Base-by-base conservation (phyloP, 2,888 invertebrate genomes). In the Allygus modestus region DNA sequence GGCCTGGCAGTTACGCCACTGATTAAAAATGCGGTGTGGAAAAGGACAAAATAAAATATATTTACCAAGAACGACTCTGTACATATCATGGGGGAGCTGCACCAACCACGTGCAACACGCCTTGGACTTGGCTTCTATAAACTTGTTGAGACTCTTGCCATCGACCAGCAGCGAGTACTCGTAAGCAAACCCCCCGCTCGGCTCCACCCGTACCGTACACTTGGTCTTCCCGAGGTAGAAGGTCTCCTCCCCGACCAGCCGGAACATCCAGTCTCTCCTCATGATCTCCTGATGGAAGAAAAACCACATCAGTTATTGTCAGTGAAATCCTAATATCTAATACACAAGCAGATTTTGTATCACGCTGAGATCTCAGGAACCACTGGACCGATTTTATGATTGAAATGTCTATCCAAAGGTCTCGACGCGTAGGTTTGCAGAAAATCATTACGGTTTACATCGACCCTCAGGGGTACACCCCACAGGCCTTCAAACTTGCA, bases 191-290 rank as follows among this genome's bases (percentile, higher is more conserved):
- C 94, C 94, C 88, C 92, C 92, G 37, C 92, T 90, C 15, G 94
- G 93, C 86, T 93, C 93, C 17, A 94, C 93, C 69, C 90, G 90
- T 81, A 94, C 92, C 20, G 89, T 88, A 87, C 93, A 93, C 81
- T 90, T 91, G 0, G 91, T 89, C 46, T 89, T 89, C 0, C 95
- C 95, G 61, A 97, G 92, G 61, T 91, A 92, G 89, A 98, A 96
- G 11, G 92, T 91, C 90, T 98, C 97, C 87, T 94, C 94, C 0
- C 98, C 98, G 0, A 98, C 97, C 71, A 98, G 90, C 88, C 96
- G 96, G 90, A 98, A 98, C 97, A 98, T 97, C 97, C 97, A 98
- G 85, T 98, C 97, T 86, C 94, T 92, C 20, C 94, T 92, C 15
- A 95, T 87, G 2, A 95, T 92, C 90, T 96, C 96, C 95, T 96